Evolutionary conservation across 2,113 vertebrate species (phyloP), one percentile per base, ranked within the genome.

Genomic region (Pterocles gutturalis): DNA sequence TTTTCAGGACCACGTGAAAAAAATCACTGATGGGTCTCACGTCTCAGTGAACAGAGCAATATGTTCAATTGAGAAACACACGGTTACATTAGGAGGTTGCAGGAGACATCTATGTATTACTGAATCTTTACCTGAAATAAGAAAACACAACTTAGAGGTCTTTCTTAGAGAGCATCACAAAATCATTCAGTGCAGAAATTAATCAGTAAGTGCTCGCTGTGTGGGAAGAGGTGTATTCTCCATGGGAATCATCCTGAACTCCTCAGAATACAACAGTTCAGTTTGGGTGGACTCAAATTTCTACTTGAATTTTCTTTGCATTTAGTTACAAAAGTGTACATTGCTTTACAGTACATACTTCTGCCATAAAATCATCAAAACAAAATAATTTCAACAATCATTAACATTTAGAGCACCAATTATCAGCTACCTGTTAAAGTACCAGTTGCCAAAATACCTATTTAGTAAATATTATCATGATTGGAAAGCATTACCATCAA

Each of bases 161-260:
- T 61, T 90, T 10, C 69, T 17, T 3, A 66, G 20, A 48, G 25
- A 70, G 4, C 3, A 16, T 58, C 36, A 66, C 29, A 70, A 54
- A 90, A 75, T 66, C 34, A 58, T 75, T 66, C 43, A 17, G 25
- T 41, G 18, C 20, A 80, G 9, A 66, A 87, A 80, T 34, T 54
- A 4, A 19, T n/a, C 12, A 10, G 10, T 6, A n/a, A 57, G 18
- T 24, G 31, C 14, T 80, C 2, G 0, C 7, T 79, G 6, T 36
- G n/a, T 45, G 17, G 34, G 8, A 78, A 53, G 29, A 85, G 17
- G 4, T 24, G 8, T 34, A 19, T 22, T 86, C 36, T 94, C 25
- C n/a, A 45, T 7, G 21, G 20, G 10, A 79, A 24, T 83, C 36
- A 71, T 38, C 53, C 43, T 62, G 55, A 90, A 75, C 10, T 84